Conservation (phyloP, 2,888 invertebrate genomes). For the Epirrita christyi region DNA sequence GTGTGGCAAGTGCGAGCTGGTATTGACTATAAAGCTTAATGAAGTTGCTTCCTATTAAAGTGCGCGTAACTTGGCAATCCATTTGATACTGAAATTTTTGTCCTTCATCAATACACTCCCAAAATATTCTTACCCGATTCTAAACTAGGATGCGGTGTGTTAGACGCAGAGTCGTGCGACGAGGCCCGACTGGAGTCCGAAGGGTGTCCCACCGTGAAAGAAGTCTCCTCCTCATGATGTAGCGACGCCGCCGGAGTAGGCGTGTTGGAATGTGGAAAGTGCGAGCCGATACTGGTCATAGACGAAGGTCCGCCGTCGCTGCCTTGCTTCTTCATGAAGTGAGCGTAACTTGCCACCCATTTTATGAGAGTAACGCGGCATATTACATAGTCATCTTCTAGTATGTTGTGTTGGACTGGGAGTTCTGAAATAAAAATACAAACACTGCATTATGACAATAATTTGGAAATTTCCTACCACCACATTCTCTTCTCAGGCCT, state of each 20-base stretch:
- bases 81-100: no score
- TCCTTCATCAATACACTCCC: no score
- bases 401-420: constrained; percentile 89
- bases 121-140: constrained; percentile 80
- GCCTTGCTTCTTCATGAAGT: constrained; percentile 88
- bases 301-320: constrained; percentile 78
- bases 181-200: constrained; percentile 81
- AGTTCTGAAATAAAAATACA: constrained; percentile 86
- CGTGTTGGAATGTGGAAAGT: constrained; percentile 67
- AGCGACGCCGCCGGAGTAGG: constrained; percentile 71
- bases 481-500: no score
- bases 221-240: constrained; percentile 79
- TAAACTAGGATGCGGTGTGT: constrained; percentile 85
- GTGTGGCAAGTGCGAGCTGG: no score
- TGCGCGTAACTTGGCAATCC: no score
- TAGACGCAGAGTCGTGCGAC: constrained; percentile 78
- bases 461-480: no score
- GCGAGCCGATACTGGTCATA: constrained; percentile 75
- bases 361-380: constrained; percentile 95
- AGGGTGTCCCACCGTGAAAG: constrained; percentile 75
- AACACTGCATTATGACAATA: no score
- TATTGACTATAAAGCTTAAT: no score
- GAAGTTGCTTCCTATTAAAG: no score
- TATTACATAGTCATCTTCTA: constrained; percentile 87
- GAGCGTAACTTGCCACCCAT: constrained; percentile 94